Conservation (phyloP, 30 jellyfish, hydroid and myxozoan genomes). For the Chrysaora quinquecirrha region DNA sequence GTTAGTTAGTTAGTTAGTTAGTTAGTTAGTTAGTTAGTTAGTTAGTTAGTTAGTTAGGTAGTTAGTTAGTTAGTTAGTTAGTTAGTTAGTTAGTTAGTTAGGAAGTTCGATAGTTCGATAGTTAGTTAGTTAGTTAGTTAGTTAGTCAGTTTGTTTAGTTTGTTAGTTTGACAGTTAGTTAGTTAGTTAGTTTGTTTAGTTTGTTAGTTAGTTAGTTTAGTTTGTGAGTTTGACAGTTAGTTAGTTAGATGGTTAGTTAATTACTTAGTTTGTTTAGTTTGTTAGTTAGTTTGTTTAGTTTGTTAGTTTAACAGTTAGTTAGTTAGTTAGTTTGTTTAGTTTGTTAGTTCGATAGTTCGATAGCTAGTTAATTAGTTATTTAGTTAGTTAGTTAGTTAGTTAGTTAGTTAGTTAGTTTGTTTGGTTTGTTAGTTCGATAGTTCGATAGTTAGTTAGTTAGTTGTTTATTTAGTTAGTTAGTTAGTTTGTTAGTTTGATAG, state of each 20-base stretch:
- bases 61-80: neutral
- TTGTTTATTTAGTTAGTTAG: neutral
- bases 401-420: neutral
- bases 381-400: neutral
- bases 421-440: neutral
- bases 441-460: neutral
- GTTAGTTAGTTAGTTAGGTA: neutral
- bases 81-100: neutral
- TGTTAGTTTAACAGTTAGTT: too few species aligned
- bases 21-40: neutral
- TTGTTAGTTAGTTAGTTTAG: slow-evolving; percentile 3
- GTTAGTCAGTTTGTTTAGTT: too few species aligned
- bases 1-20: too few species aligned
- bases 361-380: too few species aligned
- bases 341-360: too few species aligned
- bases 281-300: too few species aligned
- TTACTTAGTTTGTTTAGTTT: too few species aligned
- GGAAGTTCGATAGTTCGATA: neutral
- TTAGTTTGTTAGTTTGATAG: neutral
- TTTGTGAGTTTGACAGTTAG: neutral
- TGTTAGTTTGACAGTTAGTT: too few species aligned
- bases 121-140: too few species aligned
- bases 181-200: too few species aligned
- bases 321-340: too few species aligned
- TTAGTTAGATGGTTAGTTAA: too few species aligned